Percentiles rank a stretch among this genome's conserved stretches.
Conservation (phyloP, 1,140 invertebrate genomes). For the Drosophila obscura region DNA sequence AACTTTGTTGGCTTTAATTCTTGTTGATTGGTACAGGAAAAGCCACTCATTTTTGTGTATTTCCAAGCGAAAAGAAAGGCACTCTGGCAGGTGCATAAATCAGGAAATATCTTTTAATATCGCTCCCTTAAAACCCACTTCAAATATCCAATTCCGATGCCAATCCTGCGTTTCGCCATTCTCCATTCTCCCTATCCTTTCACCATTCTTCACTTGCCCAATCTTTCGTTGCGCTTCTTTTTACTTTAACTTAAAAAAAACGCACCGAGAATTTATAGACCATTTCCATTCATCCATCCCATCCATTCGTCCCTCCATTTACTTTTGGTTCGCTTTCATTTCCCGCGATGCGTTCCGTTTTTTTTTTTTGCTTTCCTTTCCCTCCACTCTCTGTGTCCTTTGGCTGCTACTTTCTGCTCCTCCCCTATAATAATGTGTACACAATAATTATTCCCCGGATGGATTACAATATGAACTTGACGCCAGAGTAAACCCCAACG, state of each 20-base stretch:
- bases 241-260: conserved; percentile 27
- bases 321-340: conserved; percentile 21
- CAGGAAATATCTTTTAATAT: not conserved
- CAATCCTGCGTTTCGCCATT: conserved; percentile 2
- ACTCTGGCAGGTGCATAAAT: conserved; percentile 1
- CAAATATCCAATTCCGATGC: conserved; percentile 7
- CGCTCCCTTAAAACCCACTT: conserved; percentile 3
- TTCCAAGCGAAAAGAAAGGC: no score
- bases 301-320: conserved; percentile 32
- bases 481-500: conserved; percentile 38
- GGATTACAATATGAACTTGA: conserved; percentile 74
- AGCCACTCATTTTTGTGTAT: not conserved
- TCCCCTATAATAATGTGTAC: conserved; percentile 77
- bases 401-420: conserved; percentile 22
- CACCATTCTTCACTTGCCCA: conserved; percentile 10
- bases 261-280: conserved; percentile 60
- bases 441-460: conserved; percentile 81
- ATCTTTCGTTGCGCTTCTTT: conserved; percentile 1
- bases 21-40: not conserved
- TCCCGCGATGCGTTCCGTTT: not conserved
- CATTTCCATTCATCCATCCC: conserved; percentile 37
- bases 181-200: conserved; percentile 1
- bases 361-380: no score
- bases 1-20: not conserved
- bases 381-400: no score